Evolutionary conservation across 2,113 vertebrate genomes (phyloP).

Genomic region (Campylorhamphus procurvoides): DNA sequence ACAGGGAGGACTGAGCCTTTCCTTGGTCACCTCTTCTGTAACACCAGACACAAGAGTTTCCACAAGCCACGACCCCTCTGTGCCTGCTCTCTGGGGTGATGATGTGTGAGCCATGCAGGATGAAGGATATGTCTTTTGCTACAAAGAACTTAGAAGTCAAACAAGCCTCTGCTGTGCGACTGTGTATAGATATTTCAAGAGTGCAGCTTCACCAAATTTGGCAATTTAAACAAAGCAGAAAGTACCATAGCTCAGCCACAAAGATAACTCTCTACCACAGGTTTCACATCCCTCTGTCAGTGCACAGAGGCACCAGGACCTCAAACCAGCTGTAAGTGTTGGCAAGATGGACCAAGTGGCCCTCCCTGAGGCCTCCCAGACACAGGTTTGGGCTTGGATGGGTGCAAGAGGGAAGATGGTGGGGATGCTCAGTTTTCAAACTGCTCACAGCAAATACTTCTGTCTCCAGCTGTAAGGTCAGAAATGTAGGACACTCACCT

Average conservation of each 20-base stretch:
- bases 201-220: neutral
- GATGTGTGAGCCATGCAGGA: neutral
- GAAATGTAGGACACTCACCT: neutral
- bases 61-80: neutral
- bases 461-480: neutral
- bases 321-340: neutral
- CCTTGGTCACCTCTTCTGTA: neutral
- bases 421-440: neutral
- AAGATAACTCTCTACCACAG: neutral
- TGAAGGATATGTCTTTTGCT: neutral
- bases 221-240: neutral
- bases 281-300: constrained; percentile 29
- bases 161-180: neutral
- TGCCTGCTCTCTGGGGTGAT: neutral
- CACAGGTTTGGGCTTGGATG: neutral
- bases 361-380: neutral
- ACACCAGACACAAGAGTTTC: neutral
- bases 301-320: neutral
- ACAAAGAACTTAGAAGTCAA: neutral
- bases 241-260: neutral
- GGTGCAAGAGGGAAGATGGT: neutral
- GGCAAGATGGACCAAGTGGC: neutral
- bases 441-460: neutral
- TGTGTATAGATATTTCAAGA: neutral
- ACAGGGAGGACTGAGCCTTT: neutral